phyloP scores from a whole-genome alignment of 1,140 invertebrate species.

The Chlorops oryzae region DNA sequence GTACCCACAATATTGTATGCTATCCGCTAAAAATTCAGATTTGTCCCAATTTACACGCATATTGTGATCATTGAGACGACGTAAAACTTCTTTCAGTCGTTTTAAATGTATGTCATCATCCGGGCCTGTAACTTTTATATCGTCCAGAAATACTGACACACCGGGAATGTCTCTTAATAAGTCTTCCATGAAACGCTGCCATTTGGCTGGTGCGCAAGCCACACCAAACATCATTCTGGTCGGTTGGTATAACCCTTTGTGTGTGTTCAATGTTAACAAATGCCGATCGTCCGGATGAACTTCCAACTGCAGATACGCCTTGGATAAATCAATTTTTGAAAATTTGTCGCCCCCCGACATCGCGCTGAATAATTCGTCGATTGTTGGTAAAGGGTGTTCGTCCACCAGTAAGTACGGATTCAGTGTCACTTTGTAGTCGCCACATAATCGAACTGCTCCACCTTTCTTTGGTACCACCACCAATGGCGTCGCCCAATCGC shows the following conservation, averaged over 20 bases:
- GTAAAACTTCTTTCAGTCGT: slow-evolving; percentile 19
- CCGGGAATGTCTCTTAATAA: slow-evolving; percentile 20
- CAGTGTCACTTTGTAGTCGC: slow-evolving; percentile 18
- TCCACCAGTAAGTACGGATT: slow-evolving; percentile 22
- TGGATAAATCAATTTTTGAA: slow-evolving; percentile 23
- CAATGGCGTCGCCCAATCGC: slow-evolving; percentile 46
- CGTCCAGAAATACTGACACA: slow-evolving; percentile 26
- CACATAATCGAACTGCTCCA: slow-evolving; percentile 23
- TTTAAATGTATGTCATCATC: slow-evolving; percentile 12
- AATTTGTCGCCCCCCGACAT: slow-evolving; percentile 22
- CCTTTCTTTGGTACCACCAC: slow-evolving; percentile 49
- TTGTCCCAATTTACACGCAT: slow-evolving; percentile 20
- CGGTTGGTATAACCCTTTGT: slow-evolving; percentile 17
- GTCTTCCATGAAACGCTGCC: slow-evolving; percentile 27
- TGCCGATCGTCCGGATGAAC: slow-evolving; percentile 18
- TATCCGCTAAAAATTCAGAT: slow-evolving; percentile 21
- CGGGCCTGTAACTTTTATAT: slow-evolving; percentile 21
- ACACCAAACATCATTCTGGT: slow-evolving; percentile 21
- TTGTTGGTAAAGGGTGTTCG: slow-evolving; percentile 26
- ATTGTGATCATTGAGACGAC: slow-evolving; percentile 21
- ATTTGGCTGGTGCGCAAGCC: slow-evolving; percentile 24
- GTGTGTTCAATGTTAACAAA: slow-evolving; percentile 22
- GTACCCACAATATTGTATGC: slow-evolving; percentile 31
- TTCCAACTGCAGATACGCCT: slow-evolving; percentile 26
- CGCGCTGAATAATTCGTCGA: slow-evolving; percentile 23